Percentiles rank a stretch among this genome's conserved stretches.
Conservation (phyloP, 2,113 vertebrate species). For the Turnix velox region DNA sequence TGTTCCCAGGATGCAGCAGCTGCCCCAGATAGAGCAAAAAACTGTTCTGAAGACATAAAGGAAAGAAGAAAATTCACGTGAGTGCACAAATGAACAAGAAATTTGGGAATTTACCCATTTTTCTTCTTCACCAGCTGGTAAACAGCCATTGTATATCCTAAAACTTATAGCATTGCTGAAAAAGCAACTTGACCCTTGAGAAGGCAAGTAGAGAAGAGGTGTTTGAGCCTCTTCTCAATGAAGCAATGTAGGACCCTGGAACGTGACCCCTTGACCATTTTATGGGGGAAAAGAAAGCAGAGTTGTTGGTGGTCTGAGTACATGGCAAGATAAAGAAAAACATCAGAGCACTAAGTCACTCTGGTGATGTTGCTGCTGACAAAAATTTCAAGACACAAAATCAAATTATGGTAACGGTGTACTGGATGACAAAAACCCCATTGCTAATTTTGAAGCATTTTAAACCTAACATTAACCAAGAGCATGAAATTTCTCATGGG, state of each 20-base stretch:
- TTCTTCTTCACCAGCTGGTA: neutral
- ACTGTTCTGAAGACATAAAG: neutral
- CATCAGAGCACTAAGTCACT: neutral
- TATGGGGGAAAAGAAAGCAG: neutral
- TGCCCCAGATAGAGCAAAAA: neutral
- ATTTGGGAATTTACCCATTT: neutral
- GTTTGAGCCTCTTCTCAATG: neutral
- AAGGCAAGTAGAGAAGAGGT: neutral
- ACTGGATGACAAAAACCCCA: neutral
- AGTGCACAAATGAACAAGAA: rapidly evolving
- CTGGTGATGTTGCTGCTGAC: neutral
- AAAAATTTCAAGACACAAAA: neutral
- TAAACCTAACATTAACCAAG: neutral
- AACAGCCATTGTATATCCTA: neutral
- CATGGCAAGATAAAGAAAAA: neutral
- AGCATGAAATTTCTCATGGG: neutral
- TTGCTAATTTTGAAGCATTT: neutral
- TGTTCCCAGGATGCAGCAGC: neutral
- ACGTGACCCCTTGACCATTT: neutral
- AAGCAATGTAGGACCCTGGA: neutral
- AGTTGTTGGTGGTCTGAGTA: neutral
- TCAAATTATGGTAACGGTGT: neutral
- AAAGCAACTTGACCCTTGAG: neutral
- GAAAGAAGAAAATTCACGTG: neutral
- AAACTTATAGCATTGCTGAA: neutral